A percentile compares a stretch with the other conserved stretches of the same genome.
Conservation (phyloP, 1,140 invertebrate genomes). For the Macrobrachium rosenbergii region DNA sequence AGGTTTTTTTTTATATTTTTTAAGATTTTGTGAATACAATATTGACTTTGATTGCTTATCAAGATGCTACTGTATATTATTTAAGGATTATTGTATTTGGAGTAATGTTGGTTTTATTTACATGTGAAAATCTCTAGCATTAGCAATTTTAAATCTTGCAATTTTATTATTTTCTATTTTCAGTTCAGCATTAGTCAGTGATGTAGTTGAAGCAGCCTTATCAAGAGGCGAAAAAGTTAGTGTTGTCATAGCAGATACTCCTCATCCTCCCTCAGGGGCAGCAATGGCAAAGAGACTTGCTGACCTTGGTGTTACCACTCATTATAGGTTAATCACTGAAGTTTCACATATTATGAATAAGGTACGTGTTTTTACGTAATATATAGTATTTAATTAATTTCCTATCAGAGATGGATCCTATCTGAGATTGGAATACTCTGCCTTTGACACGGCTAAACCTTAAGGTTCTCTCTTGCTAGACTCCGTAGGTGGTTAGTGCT, state of each 20-base stretch:
- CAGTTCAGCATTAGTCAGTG: slow-evolving; percentile 50
- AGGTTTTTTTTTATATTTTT: neutral
- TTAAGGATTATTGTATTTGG: too few relatives aligned
- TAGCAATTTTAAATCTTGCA: neutral
- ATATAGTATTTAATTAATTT: neutral
- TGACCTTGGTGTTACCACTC: slow-evolving; percentile 20
- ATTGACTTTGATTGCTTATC: neutral
- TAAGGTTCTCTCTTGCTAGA: too few relatives aligned
- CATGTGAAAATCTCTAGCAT: too few relatives aligned
- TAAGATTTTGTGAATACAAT: neutral
- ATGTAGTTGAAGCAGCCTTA: slow-evolving; percentile 41
- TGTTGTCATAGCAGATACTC: slow-evolving; percentile 57
- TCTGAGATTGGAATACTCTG: too few relatives aligned
- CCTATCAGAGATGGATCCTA: neutral
- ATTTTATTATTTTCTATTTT: neutral
- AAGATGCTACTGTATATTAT: too few relatives aligned
- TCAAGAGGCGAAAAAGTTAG: slow-evolving; percentile 18
- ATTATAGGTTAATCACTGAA: slow-evolving; percentile 55
- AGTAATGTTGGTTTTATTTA: too few relatives aligned
- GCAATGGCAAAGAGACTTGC: slow-evolving; percentile 30
- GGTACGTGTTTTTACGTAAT: slow-evolving; percentile 23
- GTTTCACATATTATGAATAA: slow-evolving; percentile 54
- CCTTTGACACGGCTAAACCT: too few relatives aligned
- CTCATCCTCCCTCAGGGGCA: slow-evolving; percentile 41
- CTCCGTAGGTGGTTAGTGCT: too few relatives aligned